Base-by-base conservation (phyloP, 2,113 vertebrate species). In the Nestor notabilis region DNA sequence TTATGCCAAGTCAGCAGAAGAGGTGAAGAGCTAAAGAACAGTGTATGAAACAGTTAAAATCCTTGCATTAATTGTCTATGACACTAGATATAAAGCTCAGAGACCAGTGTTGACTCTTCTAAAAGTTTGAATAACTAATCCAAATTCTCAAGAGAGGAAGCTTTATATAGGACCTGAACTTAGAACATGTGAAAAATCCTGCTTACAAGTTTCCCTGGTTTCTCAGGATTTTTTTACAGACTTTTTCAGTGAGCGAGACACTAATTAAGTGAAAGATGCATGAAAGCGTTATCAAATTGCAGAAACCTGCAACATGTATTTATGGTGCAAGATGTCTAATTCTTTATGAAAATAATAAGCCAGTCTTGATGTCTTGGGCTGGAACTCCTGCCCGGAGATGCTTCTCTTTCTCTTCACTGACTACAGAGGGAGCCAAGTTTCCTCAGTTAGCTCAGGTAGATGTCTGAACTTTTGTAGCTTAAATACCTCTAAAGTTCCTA, bases 401-500 rank as follows among this genome's bases (percentile, higher is more conserved):
- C n/a, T 81, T 70, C 31, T 91, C 56, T 91, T 90, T 88, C 89
- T 89, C 69, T 74, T 94, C 44, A 29, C 56, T 61, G 81, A 87
- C 86, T 97, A 97, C 89, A 96, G 95, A 96, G 95, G 94, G 96
- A 96, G 94, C 83, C 87, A 95, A 64, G 77, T 87, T 91, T 87
- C 91, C 89, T 96, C 74, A 41, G 39, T 90, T 83, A 70, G 43
- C n/a, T 79, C 47, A 89, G 77, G 33, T 71, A 49, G 43, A 5
- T 60, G 41, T 20, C 47, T 53, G 47, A 91, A 81, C 35, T 53
- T 49, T 11, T 24, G 33, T 52, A 39, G 46, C 24, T 78, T 60
- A 75, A 89, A 79, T 65, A 15, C 4, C 8, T 41, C 29, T 49
- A 9, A 64, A 77, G 20, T 17, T 61, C 75, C 11, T 84, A 19